Evolutionary conservation across 2,888 invertebrate genomes (phyloP), one percentile per base, ranked within the genome.

Genomic region (Linyphia triangularis): DNA sequence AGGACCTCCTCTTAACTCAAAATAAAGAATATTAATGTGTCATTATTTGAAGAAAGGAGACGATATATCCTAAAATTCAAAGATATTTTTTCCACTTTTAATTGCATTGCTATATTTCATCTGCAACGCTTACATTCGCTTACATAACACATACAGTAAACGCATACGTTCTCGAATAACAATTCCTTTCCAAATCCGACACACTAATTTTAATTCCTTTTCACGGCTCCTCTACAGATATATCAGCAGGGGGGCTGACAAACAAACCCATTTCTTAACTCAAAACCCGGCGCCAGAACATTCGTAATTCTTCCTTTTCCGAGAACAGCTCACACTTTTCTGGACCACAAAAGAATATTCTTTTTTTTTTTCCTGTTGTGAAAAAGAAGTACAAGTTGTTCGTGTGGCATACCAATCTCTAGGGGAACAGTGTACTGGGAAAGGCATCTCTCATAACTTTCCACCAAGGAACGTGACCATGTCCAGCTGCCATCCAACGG

Each of bases 361-460:
- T 51, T 51, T 40, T 24, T 61, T 63, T 63, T 24, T 61, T 63
- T 63, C 24, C 63, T 24, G 63, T 26, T 26, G 9, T 16, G 59
- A 61, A 63, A 61, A 63, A 63, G 63, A 63, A 63, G 16, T 7
- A 0, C 24, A 26, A 63, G 63, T 28, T 26, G 51, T 16, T 4
- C 51, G n/a, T 5, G n/a, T 51, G 16, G 63, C 22, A 63, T 63
- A 26, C 63, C 63, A 63, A 51, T 63, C 5, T 22, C 63, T 3
- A n/a, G 67, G 22, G 22, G 51, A 51, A 16, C 9, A 67, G 28
- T n/a, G 13, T 33, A 33, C 33, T 30, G 67, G 33, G 33, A 67
- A 33, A 33, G n/a, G 5, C 33, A 33, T 33, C 67, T 67, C 67
- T 33, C 67, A 67, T 67, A 33, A 67, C 33, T 67, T 67, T 9